These are phyloP conservation scores for Saxicola maurus DNA, from an alignment of 2,797 vertebrate genomes.

Conservation along the genomic window DNA sequence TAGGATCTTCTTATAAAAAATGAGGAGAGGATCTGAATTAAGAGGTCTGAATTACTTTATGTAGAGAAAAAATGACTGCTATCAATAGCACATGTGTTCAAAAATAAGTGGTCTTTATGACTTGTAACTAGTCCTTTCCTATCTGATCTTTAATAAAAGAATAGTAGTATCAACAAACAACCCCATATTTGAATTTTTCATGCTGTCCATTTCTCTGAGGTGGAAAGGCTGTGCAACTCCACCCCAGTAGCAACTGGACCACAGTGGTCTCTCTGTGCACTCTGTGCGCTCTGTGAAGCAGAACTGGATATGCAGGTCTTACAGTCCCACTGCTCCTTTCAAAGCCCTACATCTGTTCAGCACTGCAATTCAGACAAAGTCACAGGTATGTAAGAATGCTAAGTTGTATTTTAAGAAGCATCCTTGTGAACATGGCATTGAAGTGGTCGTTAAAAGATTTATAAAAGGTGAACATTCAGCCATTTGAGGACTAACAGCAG, in stretches of 20 bases:
- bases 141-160: neutral
- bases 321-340: neutral
- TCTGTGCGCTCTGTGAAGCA: neutral
- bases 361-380: neutral
- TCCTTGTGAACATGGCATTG: neutral
- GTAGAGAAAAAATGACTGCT: neutral
- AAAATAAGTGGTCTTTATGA: neutral
- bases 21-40: neutral
- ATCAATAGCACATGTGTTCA: neutral
- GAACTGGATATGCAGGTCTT: neutral
- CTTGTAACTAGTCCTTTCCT: neutral
- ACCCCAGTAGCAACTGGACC: neutral
- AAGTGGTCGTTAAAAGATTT: neutral
- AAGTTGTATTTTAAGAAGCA: neutral
- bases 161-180: neutral
- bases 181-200: neutral
- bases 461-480: slow-evolving; percentile 20
- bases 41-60: neutral
- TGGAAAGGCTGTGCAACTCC: neutral
- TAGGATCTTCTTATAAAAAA: neutral
- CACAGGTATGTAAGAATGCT: neutral
- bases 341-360: neutral
- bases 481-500: slow-evolving; percentile 28
- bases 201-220: neutral
- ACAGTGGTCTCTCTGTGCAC: neutral